phyloP scores from a whole-genome alignment of 2,888 invertebrate species.

The Bedellia somnulentella region DNA sequence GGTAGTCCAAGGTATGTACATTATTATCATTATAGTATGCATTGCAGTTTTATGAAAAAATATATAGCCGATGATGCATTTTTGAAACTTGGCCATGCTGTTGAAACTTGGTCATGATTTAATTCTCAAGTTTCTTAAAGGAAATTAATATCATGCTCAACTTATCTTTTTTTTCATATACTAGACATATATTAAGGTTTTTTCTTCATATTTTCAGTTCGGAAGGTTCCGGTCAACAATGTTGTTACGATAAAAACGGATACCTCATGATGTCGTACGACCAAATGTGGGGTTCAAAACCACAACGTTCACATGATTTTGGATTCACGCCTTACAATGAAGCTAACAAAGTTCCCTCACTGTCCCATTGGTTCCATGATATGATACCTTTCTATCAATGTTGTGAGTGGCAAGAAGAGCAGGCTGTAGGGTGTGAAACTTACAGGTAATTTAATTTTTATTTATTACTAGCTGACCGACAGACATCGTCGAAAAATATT shows the following conservation, averaged over 20 bases:
- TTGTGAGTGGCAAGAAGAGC: slow-evolving; percentile 92
- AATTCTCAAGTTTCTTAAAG: not conserved
- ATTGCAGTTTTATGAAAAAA: not conserved
- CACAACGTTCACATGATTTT: slow-evolving; percentile 83
- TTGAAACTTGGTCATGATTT: not conserved
- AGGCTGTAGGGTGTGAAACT: slow-evolving; percentile 91
- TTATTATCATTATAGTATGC: no score
- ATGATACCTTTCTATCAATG: slow-evolving; percentile 93
- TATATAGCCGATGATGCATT: no score
- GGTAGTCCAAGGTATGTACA: slow-evolving; percentile 81
- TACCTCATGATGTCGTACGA: slow-evolving; percentile 94
- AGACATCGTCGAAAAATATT: no score
- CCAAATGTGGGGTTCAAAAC: slow-evolving; percentile 91
- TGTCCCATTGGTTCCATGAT: slow-evolving; percentile 96
- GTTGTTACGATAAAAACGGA: slow-evolving; percentile 93
- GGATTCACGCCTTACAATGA: slow-evolving; percentile 94
- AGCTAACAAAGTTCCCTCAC: slow-evolving; percentile 89
- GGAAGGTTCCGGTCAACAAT: slow-evolving; percentile 94
- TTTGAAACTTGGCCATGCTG: not conserved
- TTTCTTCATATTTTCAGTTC: no score
- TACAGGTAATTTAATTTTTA: slow-evolving; percentile 61
- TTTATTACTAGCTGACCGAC: no score
- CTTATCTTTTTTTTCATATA: no score
- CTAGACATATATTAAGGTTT: no score
- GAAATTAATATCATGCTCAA: no score